Evolutionary conservation across 92 coral and sea anemone species (phyloP).

Genomic region (Parazoanthus atlanticus): DNA sequence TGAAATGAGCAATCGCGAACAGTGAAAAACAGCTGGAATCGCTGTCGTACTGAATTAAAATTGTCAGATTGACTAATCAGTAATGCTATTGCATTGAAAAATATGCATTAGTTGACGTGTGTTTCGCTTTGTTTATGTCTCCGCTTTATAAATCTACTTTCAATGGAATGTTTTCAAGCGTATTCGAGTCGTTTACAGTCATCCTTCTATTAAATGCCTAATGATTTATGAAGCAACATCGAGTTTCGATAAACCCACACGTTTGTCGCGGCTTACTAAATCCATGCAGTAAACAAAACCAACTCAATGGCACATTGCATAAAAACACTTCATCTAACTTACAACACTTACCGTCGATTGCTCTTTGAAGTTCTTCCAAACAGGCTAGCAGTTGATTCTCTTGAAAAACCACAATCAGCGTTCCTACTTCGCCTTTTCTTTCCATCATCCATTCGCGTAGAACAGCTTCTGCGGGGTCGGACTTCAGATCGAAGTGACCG

Average conservation of each 20-base stretch:
- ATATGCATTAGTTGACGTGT: not conserved
- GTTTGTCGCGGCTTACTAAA: not conserved
- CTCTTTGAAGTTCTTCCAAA: slow-evolving; percentile 32
- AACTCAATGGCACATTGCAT: not conserved
- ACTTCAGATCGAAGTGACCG: not conserved
- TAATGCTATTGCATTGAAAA: not conserved
- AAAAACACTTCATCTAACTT: not conserved
- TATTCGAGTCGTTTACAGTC: not conserved
- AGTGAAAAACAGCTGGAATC: not conserved
- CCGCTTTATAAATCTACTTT: not conserved
- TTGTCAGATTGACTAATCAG: not conserved
- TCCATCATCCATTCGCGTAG: slow-evolving; percentile 16
- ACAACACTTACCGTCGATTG: slow-evolving; percentile 34
- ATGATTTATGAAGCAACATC: not conserved
- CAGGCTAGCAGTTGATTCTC: slow-evolving; percentile 25
- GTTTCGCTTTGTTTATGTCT: not conserved
- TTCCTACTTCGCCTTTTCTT: slow-evolving; percentile 20
- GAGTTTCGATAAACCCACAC: not conserved
- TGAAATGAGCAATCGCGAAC: not conserved
- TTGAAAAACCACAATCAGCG: slow-evolving; percentile 9
- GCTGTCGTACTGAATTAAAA: not conserved
- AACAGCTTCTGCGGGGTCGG: slow-evolving; percentile 22
- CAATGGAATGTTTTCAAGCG: too few species aligned
- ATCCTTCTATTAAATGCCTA: not conserved
- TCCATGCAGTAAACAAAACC: not conserved